Percentiles rank a stretch among this genome's conserved stretches.
phyloP scores from a whole-genome alignment of 2,797 vertebrate species.

The Phoebastria nigripes region DNA sequence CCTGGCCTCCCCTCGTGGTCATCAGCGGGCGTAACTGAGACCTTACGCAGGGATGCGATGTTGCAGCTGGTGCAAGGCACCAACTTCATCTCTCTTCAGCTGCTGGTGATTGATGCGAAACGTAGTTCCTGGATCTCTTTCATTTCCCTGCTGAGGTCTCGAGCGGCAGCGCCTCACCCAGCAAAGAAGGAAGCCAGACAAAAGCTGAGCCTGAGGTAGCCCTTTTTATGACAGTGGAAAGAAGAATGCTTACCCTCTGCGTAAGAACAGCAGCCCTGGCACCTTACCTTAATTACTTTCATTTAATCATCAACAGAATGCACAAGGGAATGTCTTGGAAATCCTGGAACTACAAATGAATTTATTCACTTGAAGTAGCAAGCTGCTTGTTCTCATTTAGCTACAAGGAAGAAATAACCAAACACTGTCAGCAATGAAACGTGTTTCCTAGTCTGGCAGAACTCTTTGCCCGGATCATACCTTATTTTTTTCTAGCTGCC shows the following conservation, averaged over 20 bases:
- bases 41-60: fast-evolving
- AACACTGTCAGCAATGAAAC: neutral
- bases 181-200: neutral
- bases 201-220: neutral
- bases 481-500: neutral
- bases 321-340: neutral
- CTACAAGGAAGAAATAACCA: neutral
- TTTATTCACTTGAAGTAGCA: neutral
- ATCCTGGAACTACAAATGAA: neutral
- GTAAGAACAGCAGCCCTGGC: neutral
- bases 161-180: fast-evolving
- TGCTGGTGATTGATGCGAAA: fast-evolving
- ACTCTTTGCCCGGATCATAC: neutral
- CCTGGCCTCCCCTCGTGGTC: neutral
- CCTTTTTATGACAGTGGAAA: neutral
- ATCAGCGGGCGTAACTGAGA: fast-evolving
- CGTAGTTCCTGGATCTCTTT: neutral
- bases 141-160: neutral
- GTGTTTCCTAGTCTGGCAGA: neutral
- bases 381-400: neutral
- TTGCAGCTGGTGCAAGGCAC: neutral
- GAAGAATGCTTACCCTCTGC: neutral
- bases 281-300: neutral
- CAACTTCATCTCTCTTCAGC: neutral
- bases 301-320: neutral